phyloP scores from a whole-genome alignment of 2,113 vertebrate species.

The Aptenodytes patagonicus region DNA sequence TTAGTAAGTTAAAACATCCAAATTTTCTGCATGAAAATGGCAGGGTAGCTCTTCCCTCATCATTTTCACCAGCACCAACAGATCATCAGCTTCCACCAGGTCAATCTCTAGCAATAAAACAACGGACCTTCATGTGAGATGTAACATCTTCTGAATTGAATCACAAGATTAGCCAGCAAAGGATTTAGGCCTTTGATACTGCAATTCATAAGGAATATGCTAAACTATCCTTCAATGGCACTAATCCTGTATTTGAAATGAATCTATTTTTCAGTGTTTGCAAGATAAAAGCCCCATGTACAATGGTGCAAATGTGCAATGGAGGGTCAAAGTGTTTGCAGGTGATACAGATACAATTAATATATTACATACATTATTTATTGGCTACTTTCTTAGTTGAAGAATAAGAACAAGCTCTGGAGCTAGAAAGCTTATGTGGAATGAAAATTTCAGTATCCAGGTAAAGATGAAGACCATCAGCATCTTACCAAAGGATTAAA shows the following conservation, averaged over 20 bases:
- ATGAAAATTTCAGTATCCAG: neutral
- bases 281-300: neutral
- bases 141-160: neutral
- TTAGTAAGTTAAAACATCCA: slow-evolving; percentile 28
- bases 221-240: neutral
- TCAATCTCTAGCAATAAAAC: neutral
- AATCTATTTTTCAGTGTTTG: neutral
- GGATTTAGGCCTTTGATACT: neutral
- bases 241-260: neutral
- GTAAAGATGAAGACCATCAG: neutral
- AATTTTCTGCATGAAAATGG: neutral
- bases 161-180: neutral
- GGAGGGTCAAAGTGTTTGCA: neutral
- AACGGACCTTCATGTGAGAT: neutral
- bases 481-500: neutral
- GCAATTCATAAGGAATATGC: neutral
- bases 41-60: neutral
- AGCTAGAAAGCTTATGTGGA: neutral
- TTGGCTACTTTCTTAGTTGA: neutral
- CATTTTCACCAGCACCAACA: neutral
- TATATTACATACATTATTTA: neutral
- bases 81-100: neutral
- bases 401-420: neutral
- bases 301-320: neutral
- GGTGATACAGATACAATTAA: neutral